Percentiles rank a stretch among this genome's conserved stretches.
phyloP scores from a whole-genome alignment of 1,140 invertebrate species.

The Eubasilissa regina region DNA sequence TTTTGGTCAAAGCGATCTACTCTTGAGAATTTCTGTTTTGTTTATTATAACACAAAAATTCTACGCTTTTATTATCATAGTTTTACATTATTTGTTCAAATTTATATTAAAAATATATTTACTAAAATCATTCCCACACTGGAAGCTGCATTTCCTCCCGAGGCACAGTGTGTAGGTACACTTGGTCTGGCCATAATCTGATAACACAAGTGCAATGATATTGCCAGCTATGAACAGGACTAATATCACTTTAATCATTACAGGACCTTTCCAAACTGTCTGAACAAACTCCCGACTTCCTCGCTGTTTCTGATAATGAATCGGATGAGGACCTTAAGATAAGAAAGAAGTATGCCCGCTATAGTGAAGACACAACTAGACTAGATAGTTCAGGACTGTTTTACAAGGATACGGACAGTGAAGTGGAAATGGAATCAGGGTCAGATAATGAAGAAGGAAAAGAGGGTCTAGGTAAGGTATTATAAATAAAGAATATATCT shows the following conservation, averaged over 20 bases:
- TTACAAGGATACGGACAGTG: constrained; percentile 82
- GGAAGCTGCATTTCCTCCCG: too few relatives aligned
- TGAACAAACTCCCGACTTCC: constrained; percentile 81
- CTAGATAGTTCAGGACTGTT: constrained; percentile 82
- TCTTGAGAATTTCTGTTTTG: too few relatives aligned
- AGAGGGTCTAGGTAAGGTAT: constrained; percentile 74
- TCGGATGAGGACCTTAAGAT: constrained; percentile 76
- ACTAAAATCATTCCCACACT: too few relatives aligned
- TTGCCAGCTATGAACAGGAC: neutral
- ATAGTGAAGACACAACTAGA: constrained; percentile 79
- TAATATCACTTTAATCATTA: constrained; percentile 38
- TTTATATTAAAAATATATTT: too few relatives aligned
- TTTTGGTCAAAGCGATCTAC: too few relatives aligned
- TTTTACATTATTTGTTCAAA: too few relatives aligned
- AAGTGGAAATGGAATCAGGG: constrained; percentile 76
- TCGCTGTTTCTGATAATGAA: constrained; percentile 77
- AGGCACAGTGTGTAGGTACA: too few relatives aligned
- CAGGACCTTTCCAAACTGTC: constrained; percentile 74
- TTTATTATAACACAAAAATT: too few relatives aligned
- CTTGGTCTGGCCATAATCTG: too few relatives aligned
- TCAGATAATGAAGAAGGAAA: constrained; percentile 73
- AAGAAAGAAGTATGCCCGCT: constrained; percentile 75
- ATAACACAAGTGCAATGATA: too few relatives aligned
- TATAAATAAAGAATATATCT: too few relatives aligned
- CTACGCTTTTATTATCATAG: too few relatives aligned